Conservation (phyloP, 1,140 invertebrate species). For the Heliconius congener region DNA sequence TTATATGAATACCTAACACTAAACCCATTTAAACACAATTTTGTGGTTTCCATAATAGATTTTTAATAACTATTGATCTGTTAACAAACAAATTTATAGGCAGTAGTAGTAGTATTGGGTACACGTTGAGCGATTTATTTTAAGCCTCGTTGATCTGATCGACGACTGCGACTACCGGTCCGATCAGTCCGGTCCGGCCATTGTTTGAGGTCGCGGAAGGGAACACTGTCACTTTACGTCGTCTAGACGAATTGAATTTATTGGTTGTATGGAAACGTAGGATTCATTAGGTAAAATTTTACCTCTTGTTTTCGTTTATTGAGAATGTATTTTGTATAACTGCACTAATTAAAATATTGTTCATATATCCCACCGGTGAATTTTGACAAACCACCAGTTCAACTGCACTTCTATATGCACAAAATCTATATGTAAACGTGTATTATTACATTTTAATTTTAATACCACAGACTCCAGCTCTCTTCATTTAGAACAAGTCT, state of each 20-base stretch:
- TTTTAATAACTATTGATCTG: conserved; percentile 2
- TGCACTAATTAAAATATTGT: no score
- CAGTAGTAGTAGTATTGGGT: background rate
- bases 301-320: no score
- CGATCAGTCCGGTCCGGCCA: conserved; percentile 18
- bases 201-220: conserved; percentile 24
- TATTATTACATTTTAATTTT: no score
- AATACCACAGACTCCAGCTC: no score
- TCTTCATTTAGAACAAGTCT: no score
- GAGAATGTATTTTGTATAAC: no score
- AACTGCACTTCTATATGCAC: no score
- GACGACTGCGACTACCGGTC: conserved; percentile 14
- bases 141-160: background rate
- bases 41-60: background rate
- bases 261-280: no score
- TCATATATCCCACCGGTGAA: no score
- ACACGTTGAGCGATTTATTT: background rate
- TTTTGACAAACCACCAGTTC: no score
- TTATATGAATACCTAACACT: background rate
- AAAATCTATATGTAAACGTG: no score
- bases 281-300: no score
- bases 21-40: background rate
- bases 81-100: background rate
- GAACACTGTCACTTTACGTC: conserved; percentile 3
- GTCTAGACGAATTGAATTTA: conserved; percentile 22